phyloP scores from a whole-genome alignment of 2,113 vertebrate genomes.

The Pterocles orientalis region DNA sequence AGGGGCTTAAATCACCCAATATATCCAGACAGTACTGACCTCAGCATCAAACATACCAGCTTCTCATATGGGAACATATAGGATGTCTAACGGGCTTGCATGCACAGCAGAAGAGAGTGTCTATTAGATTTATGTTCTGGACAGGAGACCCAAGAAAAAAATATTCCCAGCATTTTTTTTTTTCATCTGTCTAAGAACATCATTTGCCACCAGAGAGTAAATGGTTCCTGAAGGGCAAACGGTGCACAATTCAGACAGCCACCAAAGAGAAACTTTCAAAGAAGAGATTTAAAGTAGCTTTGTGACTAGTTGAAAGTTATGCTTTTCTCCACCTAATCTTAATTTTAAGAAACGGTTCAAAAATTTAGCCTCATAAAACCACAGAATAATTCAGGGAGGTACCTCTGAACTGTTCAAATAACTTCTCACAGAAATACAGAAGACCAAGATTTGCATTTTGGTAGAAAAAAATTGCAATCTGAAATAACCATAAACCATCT shows the following conservation, averaged over 20 bases:
- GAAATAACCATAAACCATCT: not conserved
- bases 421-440: conserved; percentile 21
- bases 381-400: conserved; percentile 39
- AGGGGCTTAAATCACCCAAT: not conserved
- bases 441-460: not conserved
- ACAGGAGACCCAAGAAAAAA: not conserved
- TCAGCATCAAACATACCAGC: not conserved
- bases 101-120: not conserved
- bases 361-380: conserved; percentile 39
- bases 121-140: not conserved
- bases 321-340: conserved; percentile 37
- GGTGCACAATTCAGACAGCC: not conserved
- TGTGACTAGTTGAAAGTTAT: conserved; percentile 38
- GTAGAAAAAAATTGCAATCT: conserved; percentile 10
- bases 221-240: not conserved
- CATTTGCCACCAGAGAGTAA: not conserved
- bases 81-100: not conserved
- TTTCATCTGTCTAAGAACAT: not conserved
- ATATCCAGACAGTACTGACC: not conserved
- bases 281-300: conserved; percentile 44
- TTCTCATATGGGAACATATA: not conserved
- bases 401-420: conserved; percentile 46
- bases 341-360: conserved; percentile 56
- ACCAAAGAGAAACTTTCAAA: conserved; percentile 42
- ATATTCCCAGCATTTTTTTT: not conserved